phyloP scores from a whole-genome alignment of 2,888 invertebrate genomes.

The Microlaimidae sp. region DNA sequence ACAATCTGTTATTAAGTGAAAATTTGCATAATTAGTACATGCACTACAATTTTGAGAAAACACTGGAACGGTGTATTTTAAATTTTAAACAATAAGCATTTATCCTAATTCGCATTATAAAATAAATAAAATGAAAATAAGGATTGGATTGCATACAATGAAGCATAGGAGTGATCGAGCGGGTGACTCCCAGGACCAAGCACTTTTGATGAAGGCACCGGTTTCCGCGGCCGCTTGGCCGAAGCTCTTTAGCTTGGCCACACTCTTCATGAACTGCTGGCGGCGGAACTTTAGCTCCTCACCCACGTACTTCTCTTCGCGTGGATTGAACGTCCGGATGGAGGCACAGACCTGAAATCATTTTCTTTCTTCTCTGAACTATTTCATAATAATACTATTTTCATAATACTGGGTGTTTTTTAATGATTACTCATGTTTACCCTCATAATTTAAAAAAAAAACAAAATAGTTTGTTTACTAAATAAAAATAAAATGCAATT shows the following conservation, averaged over 20 bases:
- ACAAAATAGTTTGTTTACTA: background rate
- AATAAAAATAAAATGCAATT: too few species aligned
- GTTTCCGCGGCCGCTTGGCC: constrained; percentile 71
- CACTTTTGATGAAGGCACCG: constrained; percentile 77
- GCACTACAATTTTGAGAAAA: too few species aligned
- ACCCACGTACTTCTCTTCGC: constrained; percentile 82
- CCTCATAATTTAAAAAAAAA: background rate
- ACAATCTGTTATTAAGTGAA: too few species aligned
- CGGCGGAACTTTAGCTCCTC: constrained; percentile 87
- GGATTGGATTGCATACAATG: too few species aligned
- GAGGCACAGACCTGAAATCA: constrained; percentile 56
- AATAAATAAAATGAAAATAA: too few species aligned
- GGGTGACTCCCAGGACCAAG: constrained; percentile 90
- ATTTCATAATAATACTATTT: background rate
- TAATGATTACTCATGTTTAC: background rate
- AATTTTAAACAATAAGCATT: background rate
- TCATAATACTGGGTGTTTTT: background rate
- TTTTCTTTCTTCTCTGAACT: background rate
- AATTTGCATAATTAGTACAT: too few species aligned
- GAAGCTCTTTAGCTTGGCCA: constrained; percentile 72
- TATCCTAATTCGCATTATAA: constrained; percentile 10
- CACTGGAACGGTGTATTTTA: background rate
- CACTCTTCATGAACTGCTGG: constrained; percentile 77
- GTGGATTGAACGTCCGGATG: constrained; percentile 76
- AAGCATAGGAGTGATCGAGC: constrained; percentile 64